These are phyloP conservation scores for Gobiocypris rarus DNA, from an alignment of 2,113 vertebrate species.

Conservation along the genomic window DNA sequence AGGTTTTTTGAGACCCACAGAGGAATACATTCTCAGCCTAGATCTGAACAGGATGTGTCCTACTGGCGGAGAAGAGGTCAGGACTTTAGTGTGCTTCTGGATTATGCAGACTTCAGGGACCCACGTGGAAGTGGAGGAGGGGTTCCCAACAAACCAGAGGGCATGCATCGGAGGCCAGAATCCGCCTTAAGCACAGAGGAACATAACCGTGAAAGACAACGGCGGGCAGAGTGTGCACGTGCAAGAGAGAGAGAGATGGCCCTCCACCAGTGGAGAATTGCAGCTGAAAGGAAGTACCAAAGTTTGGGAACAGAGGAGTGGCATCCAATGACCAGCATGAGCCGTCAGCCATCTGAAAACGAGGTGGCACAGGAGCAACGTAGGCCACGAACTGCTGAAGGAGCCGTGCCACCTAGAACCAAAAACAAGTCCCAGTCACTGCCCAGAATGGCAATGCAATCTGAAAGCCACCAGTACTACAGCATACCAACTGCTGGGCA, in stretches of 20 bases:
- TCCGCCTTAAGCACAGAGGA: conserved; percentile 63
- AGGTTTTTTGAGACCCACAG: conserved; percentile 82
- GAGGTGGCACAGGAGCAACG: conserved; percentile 83
- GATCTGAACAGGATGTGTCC: conserved; percentile 77
- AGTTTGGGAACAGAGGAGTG: conserved; percentile 81
- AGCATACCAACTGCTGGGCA: conserved; percentile 72
- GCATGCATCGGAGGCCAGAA: conserved; percentile 73
- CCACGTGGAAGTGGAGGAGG: conserved; percentile 66
- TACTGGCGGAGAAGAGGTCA: conserved; percentile 89
- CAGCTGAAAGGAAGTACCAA: conserved; percentile 78
- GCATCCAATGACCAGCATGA: conserved; percentile 80
- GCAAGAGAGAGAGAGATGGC: conserved; percentile 74
- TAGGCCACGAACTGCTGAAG: conserved; percentile 77
- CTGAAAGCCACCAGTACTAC: conserved; percentile 79
- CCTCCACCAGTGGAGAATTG: conserved; percentile 78
- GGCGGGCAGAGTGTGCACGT: conserved; percentile 67
- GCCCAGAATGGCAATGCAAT: conserved; percentile 83
- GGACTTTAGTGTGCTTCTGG: conserved; percentile 81
- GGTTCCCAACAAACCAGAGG: conserved; percentile 65
- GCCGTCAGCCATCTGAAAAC: conserved; percentile 83
- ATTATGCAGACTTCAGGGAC: conserved; percentile 78
- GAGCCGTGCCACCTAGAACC: conserved; percentile 73
- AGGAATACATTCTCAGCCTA: conserved; percentile 77
- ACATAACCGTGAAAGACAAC: conserved; percentile 79
- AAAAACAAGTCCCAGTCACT: conserved; percentile 87